These are phyloP conservation scores for Pimephales promelas DNA, from an alignment of 2,113 vertebrate genomes.

Conservation along the genomic window DNA sequence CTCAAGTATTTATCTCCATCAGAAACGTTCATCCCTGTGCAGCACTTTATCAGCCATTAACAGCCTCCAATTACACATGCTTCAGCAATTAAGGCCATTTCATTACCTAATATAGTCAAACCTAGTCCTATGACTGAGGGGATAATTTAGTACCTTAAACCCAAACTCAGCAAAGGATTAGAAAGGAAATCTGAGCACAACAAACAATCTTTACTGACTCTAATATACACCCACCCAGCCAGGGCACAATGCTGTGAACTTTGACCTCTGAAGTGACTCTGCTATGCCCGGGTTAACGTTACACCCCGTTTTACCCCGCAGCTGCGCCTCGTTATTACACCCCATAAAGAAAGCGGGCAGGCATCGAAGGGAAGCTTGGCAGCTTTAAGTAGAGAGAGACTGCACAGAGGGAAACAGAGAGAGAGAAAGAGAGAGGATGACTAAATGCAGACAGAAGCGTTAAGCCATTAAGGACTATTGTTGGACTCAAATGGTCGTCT, in stretches of 20 bases:
- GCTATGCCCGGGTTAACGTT: conserved; percentile 80
- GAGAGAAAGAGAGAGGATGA: conserved; percentile 64
- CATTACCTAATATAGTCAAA: conserved; percentile 84
- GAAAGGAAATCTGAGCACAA: conserved; percentile 74
- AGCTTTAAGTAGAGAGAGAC: conserved; percentile 48
- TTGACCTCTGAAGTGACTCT: conserved; percentile 83
- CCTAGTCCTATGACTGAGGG: conserved; percentile 76
- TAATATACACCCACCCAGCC: conserved; percentile 75
- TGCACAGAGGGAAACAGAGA: conserved; percentile 44
- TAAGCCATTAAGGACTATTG: conserved; percentile 80
- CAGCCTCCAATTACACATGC: conserved; percentile 81
- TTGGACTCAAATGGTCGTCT: conserved; percentile 75
- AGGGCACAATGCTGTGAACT: conserved; percentile 85
- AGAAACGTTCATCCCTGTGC: conserved; percentile 73
- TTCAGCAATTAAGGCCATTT: conserved; percentile 86
- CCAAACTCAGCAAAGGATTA: conserved; percentile 72
- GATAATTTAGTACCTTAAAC: conserved; percentile 76
- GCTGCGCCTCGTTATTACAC: conserved; percentile 87
- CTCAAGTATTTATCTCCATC: conserved; percentile 77
- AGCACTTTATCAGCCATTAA: conserved; percentile 86
- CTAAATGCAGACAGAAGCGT: conserved; percentile 80
- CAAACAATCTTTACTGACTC: conserved; percentile 85
- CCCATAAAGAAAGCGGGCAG: conserved; percentile 80
- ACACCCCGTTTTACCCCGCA: conserved; percentile 86
- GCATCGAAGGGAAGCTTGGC: conserved; percentile 66